Percentiles rank a stretch among this genome's conserved stretches.
Evolutionary conservation across 2,888 invertebrate genomes (phyloP).

Genomic region (Gisinianus flammeolus): DNA sequence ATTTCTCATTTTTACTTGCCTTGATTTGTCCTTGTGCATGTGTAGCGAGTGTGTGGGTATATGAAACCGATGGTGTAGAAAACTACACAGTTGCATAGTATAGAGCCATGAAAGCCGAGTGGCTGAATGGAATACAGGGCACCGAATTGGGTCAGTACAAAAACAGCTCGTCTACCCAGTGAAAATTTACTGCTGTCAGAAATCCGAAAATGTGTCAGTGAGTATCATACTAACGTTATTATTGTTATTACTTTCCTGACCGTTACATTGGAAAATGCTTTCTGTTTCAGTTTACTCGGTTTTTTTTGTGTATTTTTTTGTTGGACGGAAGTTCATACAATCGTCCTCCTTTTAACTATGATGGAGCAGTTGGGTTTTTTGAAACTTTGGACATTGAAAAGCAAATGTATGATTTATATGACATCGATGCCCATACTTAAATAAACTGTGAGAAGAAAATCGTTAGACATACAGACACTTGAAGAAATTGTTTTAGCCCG

Average conservation of each 20-base stretch:
- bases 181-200: neutral
- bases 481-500: too few relatives aligned
- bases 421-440: too few relatives aligned
- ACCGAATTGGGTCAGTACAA: slow-evolving; percentile 9
- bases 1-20: neutral
- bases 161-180: neutral
- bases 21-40: neutral
- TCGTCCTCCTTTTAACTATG: too few relatives aligned
- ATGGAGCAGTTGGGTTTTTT: too few relatives aligned
- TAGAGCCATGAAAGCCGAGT: neutral
- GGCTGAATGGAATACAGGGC: neutral
- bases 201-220: slow-evolving; percentile 16
- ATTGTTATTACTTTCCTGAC: neutral
- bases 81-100: too few relatives aligned
- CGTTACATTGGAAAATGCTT: neutral
- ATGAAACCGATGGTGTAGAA: neutral
- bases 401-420: too few relatives aligned
- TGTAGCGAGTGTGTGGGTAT: neutral
- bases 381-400: too few relatives aligned
- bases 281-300: too few relatives aligned
- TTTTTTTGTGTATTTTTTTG: too few relatives aligned
- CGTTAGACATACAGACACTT: too few relatives aligned
- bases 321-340: neutral
- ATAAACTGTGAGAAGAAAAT: too few relatives aligned
- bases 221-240: slow-evolving; percentile 5